Evolutionary conservation across 92 coral and sea anemone species (phyloP).

Genomic region (Porites divaricata): DNA sequence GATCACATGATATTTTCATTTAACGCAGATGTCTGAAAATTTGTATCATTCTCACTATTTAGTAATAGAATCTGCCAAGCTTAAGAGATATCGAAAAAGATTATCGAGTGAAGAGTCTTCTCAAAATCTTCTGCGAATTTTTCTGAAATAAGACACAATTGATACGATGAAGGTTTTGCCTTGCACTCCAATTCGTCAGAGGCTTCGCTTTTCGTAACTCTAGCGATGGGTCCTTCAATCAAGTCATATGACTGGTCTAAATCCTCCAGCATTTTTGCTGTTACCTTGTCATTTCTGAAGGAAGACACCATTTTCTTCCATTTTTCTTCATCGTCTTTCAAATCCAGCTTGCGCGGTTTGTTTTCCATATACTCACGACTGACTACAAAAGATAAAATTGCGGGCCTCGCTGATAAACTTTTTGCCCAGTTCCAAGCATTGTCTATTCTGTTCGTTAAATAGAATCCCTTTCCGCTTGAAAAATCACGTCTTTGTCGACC

Average conservation of each 20-base stretch:
- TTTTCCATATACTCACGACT: conserved; percentile 7
- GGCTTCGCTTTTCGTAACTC: background rate
- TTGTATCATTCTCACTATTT: too few relatives aligned
- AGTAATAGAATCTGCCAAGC: too few relatives aligned
- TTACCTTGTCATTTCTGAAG: conserved; percentile 49
- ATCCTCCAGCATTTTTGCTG: conserved; percentile 29
- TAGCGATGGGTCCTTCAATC: conserved; percentile 63
- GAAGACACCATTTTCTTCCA: conserved; percentile 54
- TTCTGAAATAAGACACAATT: conserved; percentile 58
- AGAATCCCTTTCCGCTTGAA: conserved; percentile 58
- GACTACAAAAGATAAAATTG: conserved; percentile 53
- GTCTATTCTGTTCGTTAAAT: conserved; percentile 38
- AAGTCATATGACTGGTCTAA: conserved; percentile 38
- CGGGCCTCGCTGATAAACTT: conserved; percentile 56
- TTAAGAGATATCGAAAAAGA: background rate
- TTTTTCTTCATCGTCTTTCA: conserved; percentile 13
- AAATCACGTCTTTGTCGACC: conserved; percentile 64
- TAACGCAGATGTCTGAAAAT: too few relatives aligned
- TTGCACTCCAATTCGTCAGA: background rate
- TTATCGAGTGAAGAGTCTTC: background rate
- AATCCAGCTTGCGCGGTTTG: background rate
- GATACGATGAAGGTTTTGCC: conserved; percentile 41
- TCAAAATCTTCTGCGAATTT: conserved; percentile 43
- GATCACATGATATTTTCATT: too few relatives aligned
- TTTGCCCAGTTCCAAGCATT: conserved; percentile 52